Conservation (phyloP, 1,140 invertebrate genomes). For the Hyles euphorbiae region DNA sequence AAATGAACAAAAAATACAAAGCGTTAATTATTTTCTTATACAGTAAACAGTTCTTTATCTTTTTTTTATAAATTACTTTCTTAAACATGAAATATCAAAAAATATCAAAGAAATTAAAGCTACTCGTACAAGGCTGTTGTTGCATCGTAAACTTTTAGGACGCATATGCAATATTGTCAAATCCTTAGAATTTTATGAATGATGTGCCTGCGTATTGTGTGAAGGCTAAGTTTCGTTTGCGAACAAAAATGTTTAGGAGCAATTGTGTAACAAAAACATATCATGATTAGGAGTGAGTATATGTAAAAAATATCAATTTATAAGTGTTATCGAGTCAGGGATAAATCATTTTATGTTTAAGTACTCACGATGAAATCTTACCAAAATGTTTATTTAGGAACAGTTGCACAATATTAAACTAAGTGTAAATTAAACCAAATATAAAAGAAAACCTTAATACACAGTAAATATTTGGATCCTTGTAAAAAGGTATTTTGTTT, state of each 20-base stretch:
- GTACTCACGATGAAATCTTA: too few species aligned
- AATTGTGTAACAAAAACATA: conserved; percentile 64
- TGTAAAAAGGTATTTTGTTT: too few species aligned
- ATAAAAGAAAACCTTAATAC: too few species aligned
- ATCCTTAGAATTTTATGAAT: conserved; percentile 4
- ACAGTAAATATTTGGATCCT: too few species aligned
- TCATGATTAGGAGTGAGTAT: conserved; percentile 51
- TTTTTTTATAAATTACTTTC: too few species aligned
- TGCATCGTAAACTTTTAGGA: background rate
- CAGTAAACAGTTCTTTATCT: too few species aligned
- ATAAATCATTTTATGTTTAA: conserved; percentile 12
- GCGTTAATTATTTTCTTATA: too few species aligned
- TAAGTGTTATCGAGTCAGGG: conserved; percentile 31
- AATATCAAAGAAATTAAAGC: background rate
- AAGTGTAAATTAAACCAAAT: too few species aligned
- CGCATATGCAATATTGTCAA: background rate
- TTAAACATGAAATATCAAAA: too few species aligned
- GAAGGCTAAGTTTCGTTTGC: conserved; percentile 13
- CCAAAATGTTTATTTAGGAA: background rate
- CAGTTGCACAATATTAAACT: too few species aligned
- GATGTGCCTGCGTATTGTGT: conserved; percentile 10
- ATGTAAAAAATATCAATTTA: conserved; percentile 25
- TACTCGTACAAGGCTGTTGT: background rate
- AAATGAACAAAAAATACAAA: too few species aligned
- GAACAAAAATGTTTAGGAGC: conserved; percentile 31